Evolutionary conservation across 2,113 vertebrate species (phyloP).

Genomic region (Periophthalmus modestus): DNA sequence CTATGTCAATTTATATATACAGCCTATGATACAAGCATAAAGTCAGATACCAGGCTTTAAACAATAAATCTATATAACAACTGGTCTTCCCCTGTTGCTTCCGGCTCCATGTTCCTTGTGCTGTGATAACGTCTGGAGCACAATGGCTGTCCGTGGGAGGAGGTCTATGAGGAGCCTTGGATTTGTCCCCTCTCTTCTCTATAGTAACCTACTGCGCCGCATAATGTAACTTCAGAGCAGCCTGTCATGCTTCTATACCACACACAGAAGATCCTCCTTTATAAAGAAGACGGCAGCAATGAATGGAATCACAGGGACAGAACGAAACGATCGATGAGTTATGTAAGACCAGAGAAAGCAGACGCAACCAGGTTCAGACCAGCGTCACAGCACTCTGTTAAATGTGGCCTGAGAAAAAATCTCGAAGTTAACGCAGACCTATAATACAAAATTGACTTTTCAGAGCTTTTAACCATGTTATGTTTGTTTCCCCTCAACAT

Average conservation of each 20-base stretch:
- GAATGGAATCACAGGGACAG: not conserved
- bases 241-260: constrained; percentile 1
- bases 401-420: no score
- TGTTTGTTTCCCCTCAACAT: no score
- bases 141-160: constrained; percentile 10
- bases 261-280: not conserved
- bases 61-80: not conserved
- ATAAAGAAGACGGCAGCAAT: not conserved
- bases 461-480: no score
- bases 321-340: not conserved
- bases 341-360: not conserved
- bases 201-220: not conserved
- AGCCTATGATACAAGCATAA: no score
- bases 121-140: not conserved
- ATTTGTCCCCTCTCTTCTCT: constrained; percentile 7
- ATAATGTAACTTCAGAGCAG: constrained; percentile 6
- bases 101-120: not conserved
- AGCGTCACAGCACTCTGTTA: no score
- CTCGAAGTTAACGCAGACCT: no score
- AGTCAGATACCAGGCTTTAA: no score
- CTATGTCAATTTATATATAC: no score
- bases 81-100: not conserved
- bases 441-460: no score
- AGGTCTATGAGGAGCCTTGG: not conserved
- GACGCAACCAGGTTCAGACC: not conserved